These are phyloP conservation scores for Torymus aiolomorphi DNA, from an alignment of 2,888 invertebrate genomes.

Conservation along the genomic window DNA sequence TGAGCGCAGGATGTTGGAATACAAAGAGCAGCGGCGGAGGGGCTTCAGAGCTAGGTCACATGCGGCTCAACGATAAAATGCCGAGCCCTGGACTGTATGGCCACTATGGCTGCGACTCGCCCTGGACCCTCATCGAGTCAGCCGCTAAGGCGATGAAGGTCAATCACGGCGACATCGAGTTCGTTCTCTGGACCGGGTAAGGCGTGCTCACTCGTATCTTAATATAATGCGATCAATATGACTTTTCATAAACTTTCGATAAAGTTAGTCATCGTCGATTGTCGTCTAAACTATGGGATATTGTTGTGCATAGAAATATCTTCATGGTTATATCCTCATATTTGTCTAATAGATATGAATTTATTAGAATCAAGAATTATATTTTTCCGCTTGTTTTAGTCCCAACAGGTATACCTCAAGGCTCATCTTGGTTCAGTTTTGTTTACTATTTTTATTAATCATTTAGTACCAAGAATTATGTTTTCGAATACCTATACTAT, in stretches of 20 bases:
- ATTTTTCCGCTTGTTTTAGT: no score
- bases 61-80: constrained; percentile 76
- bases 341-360: no score
- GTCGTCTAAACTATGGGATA: no score
- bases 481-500: no score
- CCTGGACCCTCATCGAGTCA: constrained; percentile 91
- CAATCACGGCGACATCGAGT: constrained; percentile 90
- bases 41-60: constrained; percentile 60
- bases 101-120: constrained; percentile 91
- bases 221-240: background rate
- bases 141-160: constrained; percentile 92
- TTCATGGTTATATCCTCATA: no score
- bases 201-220: constrained; percentile 63
- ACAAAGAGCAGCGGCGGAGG: constrained; percentile 75
- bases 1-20: constrained; percentile 79
- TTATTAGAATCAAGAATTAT: no score
- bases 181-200: constrained; percentile 96
- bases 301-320: no score
- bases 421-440: no score
- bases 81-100: constrained; percentile 83
- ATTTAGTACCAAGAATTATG: no score
- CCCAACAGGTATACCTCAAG: no score
- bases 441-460: no score
- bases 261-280: no score
- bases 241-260: constrained; percentile 7